A percentile compares a stretch with the other conserved stretches of the same genome.
These are phyloP conservation scores for Lepidochitona cinerea DNA, from an alignment of 2,888 invertebrate species.

Conservation along the genomic window DNA sequence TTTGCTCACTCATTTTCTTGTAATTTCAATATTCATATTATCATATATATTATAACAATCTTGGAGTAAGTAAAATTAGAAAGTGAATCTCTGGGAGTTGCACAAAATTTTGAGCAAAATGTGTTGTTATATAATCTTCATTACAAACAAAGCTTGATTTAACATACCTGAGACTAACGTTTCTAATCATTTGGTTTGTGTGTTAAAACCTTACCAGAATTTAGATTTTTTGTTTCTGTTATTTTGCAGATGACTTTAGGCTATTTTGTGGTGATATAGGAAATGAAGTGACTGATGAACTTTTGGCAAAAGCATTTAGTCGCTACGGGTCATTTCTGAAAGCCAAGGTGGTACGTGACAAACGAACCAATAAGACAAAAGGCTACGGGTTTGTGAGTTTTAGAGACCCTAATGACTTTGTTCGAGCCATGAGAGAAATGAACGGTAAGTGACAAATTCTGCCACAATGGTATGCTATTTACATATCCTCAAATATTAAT, in stretches of 20 bases:
- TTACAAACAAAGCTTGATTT: too few relatives aligned
- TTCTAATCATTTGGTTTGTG: too few relatives aligned
- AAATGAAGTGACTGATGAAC: slow-evolving; percentile 98
- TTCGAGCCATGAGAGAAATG: slow-evolving; percentile 99
- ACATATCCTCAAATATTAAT: too few relatives aligned
- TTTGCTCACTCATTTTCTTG: too few relatives aligned
- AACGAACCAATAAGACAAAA: slow-evolving; percentile 97
- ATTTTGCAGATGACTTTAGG: slow-evolving; percentile 88
- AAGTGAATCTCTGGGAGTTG: too few relatives aligned
- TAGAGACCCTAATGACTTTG: slow-evolving; percentile 97
- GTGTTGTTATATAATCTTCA: too few relatives aligned
- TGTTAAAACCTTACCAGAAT: neutral
- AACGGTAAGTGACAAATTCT: slow-evolving; percentile 81
- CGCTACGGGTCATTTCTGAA: slow-evolving; percentile 89
- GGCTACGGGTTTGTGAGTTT: slow-evolving; percentile 99
- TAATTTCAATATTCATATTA: too few relatives aligned
- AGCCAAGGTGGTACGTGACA: slow-evolving; percentile 96
- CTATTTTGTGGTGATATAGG: slow-evolving; percentile 99
- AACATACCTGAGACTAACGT: too few relatives aligned
- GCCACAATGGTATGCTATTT: too few relatives aligned
- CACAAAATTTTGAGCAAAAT: too few relatives aligned
- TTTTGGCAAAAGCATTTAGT: slow-evolving; percentile 94
- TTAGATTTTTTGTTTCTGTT: neutral
- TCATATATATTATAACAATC: too few relatives aligned
- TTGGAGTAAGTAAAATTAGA: too few relatives aligned